Evolutionary conservation across 2,888 invertebrate genomes (phyloP), one percentile per base, ranked within the genome.

Genomic region (Phyto melanocephala): DNA sequence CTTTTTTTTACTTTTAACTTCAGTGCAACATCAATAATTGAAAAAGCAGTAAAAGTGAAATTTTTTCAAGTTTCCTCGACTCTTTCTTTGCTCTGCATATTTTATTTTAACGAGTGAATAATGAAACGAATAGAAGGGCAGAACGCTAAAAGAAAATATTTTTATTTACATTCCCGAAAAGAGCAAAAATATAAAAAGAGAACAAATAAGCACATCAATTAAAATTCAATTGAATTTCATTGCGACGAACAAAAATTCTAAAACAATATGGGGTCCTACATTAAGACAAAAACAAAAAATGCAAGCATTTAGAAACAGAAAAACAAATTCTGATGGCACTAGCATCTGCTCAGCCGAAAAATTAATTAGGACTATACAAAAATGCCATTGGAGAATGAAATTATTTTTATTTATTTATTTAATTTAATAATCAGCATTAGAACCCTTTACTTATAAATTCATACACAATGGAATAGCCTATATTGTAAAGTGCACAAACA

Each of bases 221-320:
- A 74, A 81, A 67, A 76, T 65, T 71, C 52, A 76, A 81, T 76
- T 54, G 45, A 67, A 52, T 70, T 78, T 77, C 45, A 45, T 28
- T 33, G 60, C 15, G 24, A 24, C 33, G 54, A 70, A 70, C n/a
- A 35, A 35, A 54, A 63, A 45, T 77, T 56, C 28, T 42, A 42
- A 70, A 62, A 52, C 4, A 2, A 37, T 40, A 28, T 13, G 42
- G 62, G 28, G 0, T 0, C 1, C 33, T 74, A 40, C 50, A 33
- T 52, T 11, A 1, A 72, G 35, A 0, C 11, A 5, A n/a, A 52
- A 11, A 50, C n/a, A 7, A 7, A 22, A n/a, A n/a, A n/a, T n/a
- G n/a, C n/a, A n/a, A n/a, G n/a, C n/a, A n/a, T n/a, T n/a, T 40
- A 10, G 6, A 28, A 28, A 28, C 28, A 28, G 4, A 28, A 28